Evolutionary conservation across 2,797 vertebrate genomes (phyloP), one percentile per base, ranked within the genome.

Genomic region (Allochrocebus solatus): DNA sequence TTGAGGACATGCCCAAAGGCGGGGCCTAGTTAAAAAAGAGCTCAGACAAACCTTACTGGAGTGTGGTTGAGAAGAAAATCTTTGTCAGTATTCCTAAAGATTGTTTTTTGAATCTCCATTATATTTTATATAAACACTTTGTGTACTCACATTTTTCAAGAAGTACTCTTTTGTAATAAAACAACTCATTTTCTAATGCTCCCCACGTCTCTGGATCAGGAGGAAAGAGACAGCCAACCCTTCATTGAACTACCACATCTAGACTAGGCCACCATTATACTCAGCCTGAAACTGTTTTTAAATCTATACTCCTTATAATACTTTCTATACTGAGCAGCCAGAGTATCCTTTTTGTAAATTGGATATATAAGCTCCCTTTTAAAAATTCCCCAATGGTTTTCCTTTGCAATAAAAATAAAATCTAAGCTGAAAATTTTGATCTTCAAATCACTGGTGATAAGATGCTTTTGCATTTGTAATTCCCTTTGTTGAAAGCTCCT

Each of bases 371-470:
- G 4, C 48, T 64, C 21, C 87, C n/a, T 89, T 13, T 93, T 96
- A 81, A 80, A 97, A 96, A 85, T 90, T 12, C 33, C 57, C 28
- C 13, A 46, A 19, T 84, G n/a, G 19, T 79, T 92, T 81, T 28
- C 46, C 43, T 96, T 90, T 50, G 8, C n/a, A 53, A 26, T 67
- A 92, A 93, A 64, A 88, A 36, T 74, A 89, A 96, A 92, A 61
- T 92, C 12, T 4, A 86, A 59, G 3, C 87, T 92, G 28, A 14
- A 92, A 55, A 53, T 84, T 80, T 89, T 90, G 11, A n/a, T 48
- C 17, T 96, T 95, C 43, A 95, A 33, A 53, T 76, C 36, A 55
- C 75, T 72, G 50, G 19, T 78, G 17, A 74, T 89, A 53, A 90
- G 21, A 16, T 53, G 16, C 88, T 84, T 90, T 95, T 86, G 46